Base-by-base conservation (phyloP, 2,888 invertebrate species). In the Lamproptera curius region DNA sequence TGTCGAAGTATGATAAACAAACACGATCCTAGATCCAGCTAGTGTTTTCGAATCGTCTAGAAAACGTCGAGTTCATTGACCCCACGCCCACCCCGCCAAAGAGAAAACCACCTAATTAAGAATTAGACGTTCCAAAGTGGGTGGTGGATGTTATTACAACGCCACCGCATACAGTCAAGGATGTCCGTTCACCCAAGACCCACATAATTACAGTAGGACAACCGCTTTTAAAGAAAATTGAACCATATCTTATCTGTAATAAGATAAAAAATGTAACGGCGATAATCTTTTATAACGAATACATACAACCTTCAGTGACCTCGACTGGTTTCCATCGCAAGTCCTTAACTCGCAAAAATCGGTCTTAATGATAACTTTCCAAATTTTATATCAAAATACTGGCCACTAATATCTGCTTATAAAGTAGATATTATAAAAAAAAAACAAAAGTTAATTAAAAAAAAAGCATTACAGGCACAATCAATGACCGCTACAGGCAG, bases 121-220 rank as follows among this genome's bases (percentile, higher is more conserved):
- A 31, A 11, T 31, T 31, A 6, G 31, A 31, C 31, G 3, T 31
- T 31, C 31, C 11, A 31, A 31, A 31, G 31, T 31, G 31, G 31
- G 31, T 31, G 31, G 31, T 31, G 28, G 28, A 31, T 31, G 31
- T 10, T 31, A 31, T 31, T 31, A 31, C 31, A 31, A 31, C 13
- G 37, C 31, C 31, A 31, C 28, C 40, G 28, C 15, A 28, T 5
- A 28, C 14, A 14, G 38, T 45, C 44, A 45, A 45, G 44, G 44
- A 38, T 33, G 38, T 15, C 5, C 44, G 15, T 45, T 45, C 16
- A 45, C 38, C 44, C 15, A 28, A 44, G 11, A 6, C 10, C 1
- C n/a, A 10, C 8, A 17, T 2, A n/a, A 10, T 5, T 16, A 13
- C 16, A 31, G 13, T 13, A 17, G 16, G 31, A 10, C 6, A n/a